These are phyloP conservation scores for Drosophila neonasuta DNA, from an alignment of 2,888 invertebrate genomes.

Conservation along the genomic window DNA sequence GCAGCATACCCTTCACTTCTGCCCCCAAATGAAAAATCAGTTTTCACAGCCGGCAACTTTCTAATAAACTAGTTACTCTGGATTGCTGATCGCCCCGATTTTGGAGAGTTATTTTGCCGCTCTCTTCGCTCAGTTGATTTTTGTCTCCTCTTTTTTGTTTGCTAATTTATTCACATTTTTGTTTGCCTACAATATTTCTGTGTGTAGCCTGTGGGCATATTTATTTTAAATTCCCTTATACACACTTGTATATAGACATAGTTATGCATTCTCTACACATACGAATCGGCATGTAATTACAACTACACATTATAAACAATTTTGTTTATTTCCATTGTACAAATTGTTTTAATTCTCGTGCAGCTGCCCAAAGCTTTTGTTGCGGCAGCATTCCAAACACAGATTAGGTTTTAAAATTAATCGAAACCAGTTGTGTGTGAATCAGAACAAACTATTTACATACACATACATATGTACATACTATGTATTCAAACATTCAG, in stretches of 20 bases:
- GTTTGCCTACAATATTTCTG: constrained; percentile 17
- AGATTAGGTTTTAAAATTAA: constrained; percentile 16
- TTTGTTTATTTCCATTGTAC: constrained; percentile 18
- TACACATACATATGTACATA: background rate
- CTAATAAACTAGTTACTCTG: constrained; percentile 57
- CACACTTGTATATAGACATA: background rate
- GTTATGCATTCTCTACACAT: background rate
- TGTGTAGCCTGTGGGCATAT: constrained; percentile 7
- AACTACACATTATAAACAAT: constrained; percentile 33
- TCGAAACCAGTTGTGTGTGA: constrained; percentile 7
- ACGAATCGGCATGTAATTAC: constrained; percentile 7
- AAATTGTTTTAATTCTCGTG: constrained; percentile 21
- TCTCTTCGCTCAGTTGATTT: constrained; percentile 7
- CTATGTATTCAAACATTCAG: background rate
- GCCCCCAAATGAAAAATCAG: constrained; percentile 35
- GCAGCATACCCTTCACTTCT: constrained; percentile 39
- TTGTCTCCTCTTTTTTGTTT: constrained; percentile 6
- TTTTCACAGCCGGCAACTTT: constrained; percentile 55
- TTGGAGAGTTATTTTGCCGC: constrained; percentile 18
- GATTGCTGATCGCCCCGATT: constrained; percentile 28
- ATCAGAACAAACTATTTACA: constrained; percentile 14
- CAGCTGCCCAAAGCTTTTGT: constrained; percentile 34
- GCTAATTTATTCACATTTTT: constrained; percentile 35
- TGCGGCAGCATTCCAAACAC: constrained; percentile 5
- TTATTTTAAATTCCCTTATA: constrained; percentile 13